Evolutionary conservation across 2,113 vertebrate species (phyloP).

Genomic region (Barnardius zonarius): DNA sequence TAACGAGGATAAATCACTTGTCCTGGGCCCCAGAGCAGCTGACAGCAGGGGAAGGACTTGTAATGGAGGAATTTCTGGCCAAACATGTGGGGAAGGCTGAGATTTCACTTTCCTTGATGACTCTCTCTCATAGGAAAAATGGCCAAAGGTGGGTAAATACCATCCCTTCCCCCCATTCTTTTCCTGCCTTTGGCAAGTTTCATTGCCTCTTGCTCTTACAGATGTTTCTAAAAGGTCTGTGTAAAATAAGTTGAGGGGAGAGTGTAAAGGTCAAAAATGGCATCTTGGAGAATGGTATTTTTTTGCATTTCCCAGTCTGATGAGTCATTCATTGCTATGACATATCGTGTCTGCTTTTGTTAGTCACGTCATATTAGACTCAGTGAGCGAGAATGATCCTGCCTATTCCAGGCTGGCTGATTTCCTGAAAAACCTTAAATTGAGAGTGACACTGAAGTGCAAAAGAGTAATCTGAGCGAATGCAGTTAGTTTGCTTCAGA

Average conservation of each 20-base stretch:
- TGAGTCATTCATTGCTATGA: slow-evolving; percentile 68
- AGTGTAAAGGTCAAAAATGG: slow-evolving; percentile 45
- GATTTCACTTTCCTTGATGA: neutral
- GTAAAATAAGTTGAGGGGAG: neutral
- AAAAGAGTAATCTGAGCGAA: slow-evolving; percentile 64
- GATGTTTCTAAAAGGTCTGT: neutral
- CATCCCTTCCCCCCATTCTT: neutral
- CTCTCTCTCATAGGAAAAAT: neutral
- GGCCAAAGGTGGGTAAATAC: neutral
- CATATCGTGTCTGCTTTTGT: slow-evolving; percentile 63
- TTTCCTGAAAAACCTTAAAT: slow-evolving; percentile 19
- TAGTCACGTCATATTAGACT: slow-evolving; percentile 64
- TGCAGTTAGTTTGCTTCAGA: slow-evolving; percentile 52
- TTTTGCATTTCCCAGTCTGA: slow-evolving; percentile 29
- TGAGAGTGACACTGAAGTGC: slow-evolving; percentile 64
- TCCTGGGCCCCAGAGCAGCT: neutral
- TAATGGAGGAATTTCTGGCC: neutral
- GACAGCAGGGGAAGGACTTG: neutral
- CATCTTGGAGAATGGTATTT: neutral
- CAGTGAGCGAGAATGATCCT: slow-evolving; percentile 52
- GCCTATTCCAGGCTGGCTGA: slow-evolving; percentile 21
- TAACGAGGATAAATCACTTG: slow-evolving; percentile 14
- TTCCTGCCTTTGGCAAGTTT: neutral
- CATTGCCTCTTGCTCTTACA: neutral
- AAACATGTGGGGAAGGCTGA: neutral